Conservation (phyloP, 2,113 vertebrate species). For the Glaucidium brasilianum region DNA sequence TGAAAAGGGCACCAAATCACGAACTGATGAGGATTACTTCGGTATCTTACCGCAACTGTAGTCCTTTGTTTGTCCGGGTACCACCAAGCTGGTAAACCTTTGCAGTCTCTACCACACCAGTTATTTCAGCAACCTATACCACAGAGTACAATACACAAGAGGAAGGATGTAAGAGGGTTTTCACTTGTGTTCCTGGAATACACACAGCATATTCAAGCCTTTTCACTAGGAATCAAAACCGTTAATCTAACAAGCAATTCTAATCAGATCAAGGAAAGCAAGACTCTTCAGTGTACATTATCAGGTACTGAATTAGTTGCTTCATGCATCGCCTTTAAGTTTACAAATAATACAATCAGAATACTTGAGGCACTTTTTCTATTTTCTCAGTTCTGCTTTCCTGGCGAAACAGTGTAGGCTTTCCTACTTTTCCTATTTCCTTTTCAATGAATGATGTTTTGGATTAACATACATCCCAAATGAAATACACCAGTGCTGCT, state of each 20-base stretch:
- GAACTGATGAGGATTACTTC: neutral
- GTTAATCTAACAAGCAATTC: neutral
- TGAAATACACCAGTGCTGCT: neutral
- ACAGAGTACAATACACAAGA: neutral
- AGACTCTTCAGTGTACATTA: neutral
- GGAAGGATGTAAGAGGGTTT: neutral
- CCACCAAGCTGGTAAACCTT: conserved; percentile 97
- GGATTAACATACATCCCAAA: neutral
- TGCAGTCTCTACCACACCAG: conserved; percentile 94
- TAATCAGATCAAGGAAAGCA: neutral
- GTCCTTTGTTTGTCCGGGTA: conserved; percentile 96
- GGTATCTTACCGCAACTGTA: conserved; percentile 85
- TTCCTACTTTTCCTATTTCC: neutral
- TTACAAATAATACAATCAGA: neutral
- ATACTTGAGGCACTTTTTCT: neutral
- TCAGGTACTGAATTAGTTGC: neutral
- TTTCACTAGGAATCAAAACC: neutral
- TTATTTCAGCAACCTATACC: conserved; percentile 93
- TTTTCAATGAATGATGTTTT: neutral
- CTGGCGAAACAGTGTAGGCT: neutral
- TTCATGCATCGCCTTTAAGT: neutral
- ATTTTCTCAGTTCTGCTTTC: neutral
- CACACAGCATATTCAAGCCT: neutral
- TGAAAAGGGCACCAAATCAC: neutral
- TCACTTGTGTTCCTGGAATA: neutral